Evolutionary conservation across 92 coral and sea anemone genomes (phyloP), one percentile per base, ranked within the genome.

Genomic region (Paramuricea clavata): DNA sequence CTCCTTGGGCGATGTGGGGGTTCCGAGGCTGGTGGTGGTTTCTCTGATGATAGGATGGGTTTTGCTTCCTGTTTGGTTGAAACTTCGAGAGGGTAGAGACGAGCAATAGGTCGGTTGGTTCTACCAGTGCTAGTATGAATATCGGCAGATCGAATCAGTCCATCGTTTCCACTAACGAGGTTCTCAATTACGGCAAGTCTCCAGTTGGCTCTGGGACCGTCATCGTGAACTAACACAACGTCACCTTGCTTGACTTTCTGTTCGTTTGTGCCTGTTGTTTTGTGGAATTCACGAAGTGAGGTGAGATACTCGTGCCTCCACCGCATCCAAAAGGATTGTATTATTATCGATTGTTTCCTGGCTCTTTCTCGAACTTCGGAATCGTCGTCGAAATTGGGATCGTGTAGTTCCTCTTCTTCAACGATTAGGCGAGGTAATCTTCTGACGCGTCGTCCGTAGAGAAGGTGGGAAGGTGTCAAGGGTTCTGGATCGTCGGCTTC

Each of bases 171-270:
- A n/a, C n/a, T n/a, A n/a, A n/a, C n/a, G n/a, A n/a, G n/a, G n/a
- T n/a, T n/a, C n/a, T n/a, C n/a, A n/a, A n/a, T n/a, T n/a, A n/a
- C n/a, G n/a, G 85, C 93, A 28, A 88, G 43, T 67, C 83, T 83
- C 88, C 88, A 88, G 62, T 69, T 74, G 32, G 62, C 50, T 27
- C 84, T 73, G 62, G 78, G 88, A 28, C 69, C 52, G 44, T 88
- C 88, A 13, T 88, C 75, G 59, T 88, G 83, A 22, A 88, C 87
- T 70, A 87, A 67, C 31, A 87, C 86, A 35, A 87, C 81, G 43
- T 87, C 76, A 44, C 90, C 86, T 43, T 36, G 57, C 70, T 67
- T 86, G 72, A 86, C 49, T 42, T 65, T 44, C 71, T 77, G 80
- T 27, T 86, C 47, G 33, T 70, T 87, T 12, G 59, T 47, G 12